These are phyloP conservation scores for Danio albolineatus DNA, from an alignment of 2,797 vertebrate genomes.

Conservation along the genomic window DNA sequence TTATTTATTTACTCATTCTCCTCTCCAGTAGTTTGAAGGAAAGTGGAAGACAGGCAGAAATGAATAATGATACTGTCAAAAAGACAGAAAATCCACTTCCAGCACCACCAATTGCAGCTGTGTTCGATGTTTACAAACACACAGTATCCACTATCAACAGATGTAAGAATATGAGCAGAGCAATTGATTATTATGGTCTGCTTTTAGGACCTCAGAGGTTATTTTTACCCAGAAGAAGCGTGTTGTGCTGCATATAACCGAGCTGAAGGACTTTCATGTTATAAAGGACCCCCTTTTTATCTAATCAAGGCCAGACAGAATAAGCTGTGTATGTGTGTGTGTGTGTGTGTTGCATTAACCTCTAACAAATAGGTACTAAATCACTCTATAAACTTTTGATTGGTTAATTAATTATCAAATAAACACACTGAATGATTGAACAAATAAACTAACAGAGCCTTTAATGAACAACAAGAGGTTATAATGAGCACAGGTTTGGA, in stretches of 20 bases:
- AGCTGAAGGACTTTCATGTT: not conserved
- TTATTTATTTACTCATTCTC: not conserved
- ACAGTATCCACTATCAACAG: constrained; percentile 17
- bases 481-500: not conserved
- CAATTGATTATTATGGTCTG: constrained; percentile 11
- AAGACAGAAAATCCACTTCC: not conserved
- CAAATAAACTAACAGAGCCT: constrained; percentile 12
- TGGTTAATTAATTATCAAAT: constrained; percentile 33
- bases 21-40: constrained; percentile 18
- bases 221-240: constrained; percentile 17
- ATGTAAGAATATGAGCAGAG: constrained; percentile 18
- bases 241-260: not conserved
- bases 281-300: not conserved
- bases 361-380: constrained; percentile 27
- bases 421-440: constrained; percentile 16
- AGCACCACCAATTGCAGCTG: not conserved
- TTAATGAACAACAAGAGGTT: constrained; percentile 2
- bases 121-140: constrained; percentile 16
- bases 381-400: constrained; percentile 8
- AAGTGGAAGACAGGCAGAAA: constrained; percentile 18
- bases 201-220: not conserved
- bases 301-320: constrained; percentile 4
- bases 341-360: not conserved
- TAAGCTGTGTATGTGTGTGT: not conserved
- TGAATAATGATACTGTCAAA: constrained; percentile 25